Percentiles rank a stretch among this genome's conserved stretches.
These are phyloP conservation scores for Limnothrissa miodon DNA, from an alignment of 2,113 vertebrate species.

Conservation along the genomic window DNA sequence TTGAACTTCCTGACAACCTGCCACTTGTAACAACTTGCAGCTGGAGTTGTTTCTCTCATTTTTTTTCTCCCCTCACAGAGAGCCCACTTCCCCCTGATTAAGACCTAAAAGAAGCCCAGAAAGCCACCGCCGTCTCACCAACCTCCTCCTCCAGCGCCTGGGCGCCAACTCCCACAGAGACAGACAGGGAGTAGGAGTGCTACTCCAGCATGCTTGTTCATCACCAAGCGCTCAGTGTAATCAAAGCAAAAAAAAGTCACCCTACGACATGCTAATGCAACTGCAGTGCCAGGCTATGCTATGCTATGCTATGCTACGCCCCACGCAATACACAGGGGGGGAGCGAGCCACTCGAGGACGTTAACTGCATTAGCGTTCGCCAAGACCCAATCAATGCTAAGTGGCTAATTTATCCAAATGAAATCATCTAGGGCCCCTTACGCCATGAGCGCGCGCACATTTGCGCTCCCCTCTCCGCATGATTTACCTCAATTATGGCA, in stretches of 20 bases:
- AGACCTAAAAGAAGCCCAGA: slow-evolving; percentile 3
- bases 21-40: background rate
- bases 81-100: slow-evolving; percentile 10
- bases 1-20: slow-evolving; percentile 1
- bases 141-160: background rate
- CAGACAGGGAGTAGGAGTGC: background rate
- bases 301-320: background rate
- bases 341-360: slow-evolving; percentile 28
- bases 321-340: slow-evolving; percentile 3
- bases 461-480: slow-evolving; percentile 35
- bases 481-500: slow-evolving; percentile 39
- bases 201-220: slow-evolving; percentile 21
- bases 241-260: slow-evolving; percentile 25
- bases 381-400: slow-evolving; percentile 49
- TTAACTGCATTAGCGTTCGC: slow-evolving; percentile 44
- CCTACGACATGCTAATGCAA: background rate
- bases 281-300: background rate
- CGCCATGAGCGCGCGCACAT: slow-evolving; percentile 21
- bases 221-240: slow-evolving; percentile 23
- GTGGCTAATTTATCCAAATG: slow-evolving; percentile 53
- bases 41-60: background rate
- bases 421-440: slow-evolving; percentile 46
- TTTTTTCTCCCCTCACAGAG: background rate
- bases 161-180: background rate
- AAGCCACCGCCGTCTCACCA: background rate